Evolutionary conservation across 2,888 invertebrate species (phyloP).

Genomic region (Acanthosepion pharaonis): DNA sequence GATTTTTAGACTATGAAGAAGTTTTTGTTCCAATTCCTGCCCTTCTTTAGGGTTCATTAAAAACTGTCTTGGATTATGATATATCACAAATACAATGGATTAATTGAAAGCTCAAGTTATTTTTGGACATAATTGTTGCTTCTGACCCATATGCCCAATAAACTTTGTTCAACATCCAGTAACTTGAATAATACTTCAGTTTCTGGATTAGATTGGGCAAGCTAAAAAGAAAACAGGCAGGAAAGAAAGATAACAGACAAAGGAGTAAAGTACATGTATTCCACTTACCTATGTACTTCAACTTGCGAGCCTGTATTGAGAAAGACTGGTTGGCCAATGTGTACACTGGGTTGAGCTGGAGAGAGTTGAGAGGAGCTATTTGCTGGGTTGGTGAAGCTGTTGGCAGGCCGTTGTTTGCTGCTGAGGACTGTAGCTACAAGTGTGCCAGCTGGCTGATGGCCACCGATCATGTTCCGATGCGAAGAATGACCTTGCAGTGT

Average conservation of each 20-base stretch:
- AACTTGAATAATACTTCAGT: background rate
- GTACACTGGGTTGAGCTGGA: constrained; percentile 64
- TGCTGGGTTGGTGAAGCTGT: constrained; percentile 56
- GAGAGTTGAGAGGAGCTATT: constrained; percentile 64
- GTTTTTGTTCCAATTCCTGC: background rate
- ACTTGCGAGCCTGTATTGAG: constrained; percentile 66
- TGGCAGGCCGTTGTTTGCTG: constrained; percentile 56
- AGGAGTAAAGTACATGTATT: background rate
- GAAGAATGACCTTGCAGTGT: constrained; percentile 53
- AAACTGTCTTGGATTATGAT: background rate
- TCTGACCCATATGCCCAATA: background rate
- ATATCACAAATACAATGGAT: background rate
- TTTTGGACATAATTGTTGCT: background rate
- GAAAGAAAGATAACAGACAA: background rate
- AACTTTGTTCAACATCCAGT: background rate
- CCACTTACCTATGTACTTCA: constrained; percentile 66
- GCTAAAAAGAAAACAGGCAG: background rate
- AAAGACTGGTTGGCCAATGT: constrained; percentile 67
- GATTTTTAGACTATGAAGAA: background rate
- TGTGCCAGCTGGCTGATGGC: constrained; percentile 50
- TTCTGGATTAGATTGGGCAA: constrained; percentile 20
- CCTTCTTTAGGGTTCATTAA: background rate
- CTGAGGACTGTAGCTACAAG: constrained; percentile 44
- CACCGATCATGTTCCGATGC: constrained; percentile 55
- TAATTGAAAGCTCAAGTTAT: background rate